Conservation (phyloP, 1,140 invertebrate genomes). For the Polypedilum pembai region DNA sequence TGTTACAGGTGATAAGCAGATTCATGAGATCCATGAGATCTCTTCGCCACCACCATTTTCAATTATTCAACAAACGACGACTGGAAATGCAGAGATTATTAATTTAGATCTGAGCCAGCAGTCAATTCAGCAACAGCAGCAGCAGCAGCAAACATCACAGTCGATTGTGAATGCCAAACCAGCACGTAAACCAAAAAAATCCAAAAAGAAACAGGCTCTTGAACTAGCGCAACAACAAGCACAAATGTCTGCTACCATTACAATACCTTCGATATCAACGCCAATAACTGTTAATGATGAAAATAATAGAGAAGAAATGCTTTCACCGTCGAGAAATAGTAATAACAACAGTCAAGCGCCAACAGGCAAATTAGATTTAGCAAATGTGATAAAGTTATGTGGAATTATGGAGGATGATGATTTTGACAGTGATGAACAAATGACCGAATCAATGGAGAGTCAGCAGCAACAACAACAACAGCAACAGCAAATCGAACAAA, state of each 20-base stretch:
- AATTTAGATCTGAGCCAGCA: conserved; percentile 29
- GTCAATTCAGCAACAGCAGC: conserved; percentile 34
- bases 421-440: conserved; percentile 34
- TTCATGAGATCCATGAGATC: neutral
- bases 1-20: conserved; percentile 11
- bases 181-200: conserved; percentile 30
- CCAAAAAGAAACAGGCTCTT: conserved; percentile 25
- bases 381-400: conserved; percentile 51
- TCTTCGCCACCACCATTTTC: conserved; percentile 35
- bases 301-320: conserved; percentile 29
- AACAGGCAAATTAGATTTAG: conserved; percentile 47
- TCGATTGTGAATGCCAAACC: conserved; percentile 23
- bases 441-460: conserved; percentile 33
- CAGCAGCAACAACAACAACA: conserved; percentile 26
- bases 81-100: conserved; percentile 21
- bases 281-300: conserved; percentile 34
- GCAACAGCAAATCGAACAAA: conserved; percentile 23
- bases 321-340: conserved; percentile 35
- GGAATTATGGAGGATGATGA: conserved; percentile 43
- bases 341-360: conserved; percentile 33
- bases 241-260: conserved; percentile 34
- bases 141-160: conserved; percentile 33
- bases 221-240: conserved; percentile 37
- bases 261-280: conserved; percentile 32
- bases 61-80: conserved; percentile 27